These are phyloP conservation scores for Chlamydotis undulata DNA, from an alignment of 2,113 vertebrate genomes.

Conservation along the genomic window DNA sequence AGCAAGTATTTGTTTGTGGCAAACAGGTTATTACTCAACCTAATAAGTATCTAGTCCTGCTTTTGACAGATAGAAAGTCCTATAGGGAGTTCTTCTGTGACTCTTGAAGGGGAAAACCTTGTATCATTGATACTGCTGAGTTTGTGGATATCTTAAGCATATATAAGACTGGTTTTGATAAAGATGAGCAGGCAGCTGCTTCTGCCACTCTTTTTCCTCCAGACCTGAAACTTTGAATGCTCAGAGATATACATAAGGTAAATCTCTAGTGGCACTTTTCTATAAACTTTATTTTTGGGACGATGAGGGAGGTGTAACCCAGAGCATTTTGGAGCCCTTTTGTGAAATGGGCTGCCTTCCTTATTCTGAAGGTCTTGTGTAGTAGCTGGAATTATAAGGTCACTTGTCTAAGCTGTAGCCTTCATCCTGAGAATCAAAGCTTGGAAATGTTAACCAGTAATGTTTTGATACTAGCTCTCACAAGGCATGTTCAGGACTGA, in stretches of 20 bases:
- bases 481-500: background rate
- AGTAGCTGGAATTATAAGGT: background rate
- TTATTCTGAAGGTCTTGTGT: background rate
- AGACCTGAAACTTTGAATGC: background rate
- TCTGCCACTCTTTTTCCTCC: background rate
- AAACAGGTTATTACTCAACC: background rate
- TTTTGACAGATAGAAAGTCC: background rate
- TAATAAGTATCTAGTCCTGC: background rate
- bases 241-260: background rate
- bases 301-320: background rate
- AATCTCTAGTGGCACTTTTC: background rate
- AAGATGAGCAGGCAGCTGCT: background rate
- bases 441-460: background rate
- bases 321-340: background rate
- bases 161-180: background rate
- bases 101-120: background rate
- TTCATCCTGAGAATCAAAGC: background rate
- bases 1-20: background rate
- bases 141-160: background rate
- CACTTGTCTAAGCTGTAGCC: background rate
- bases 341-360: background rate
- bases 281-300: background rate
- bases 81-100: background rate
- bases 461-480: background rate
- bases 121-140: background rate